These are phyloP conservation scores for Gavialis gangeticus DNA, from an alignment of 2,113 vertebrate genomes.

Conservation along the genomic window DNA sequence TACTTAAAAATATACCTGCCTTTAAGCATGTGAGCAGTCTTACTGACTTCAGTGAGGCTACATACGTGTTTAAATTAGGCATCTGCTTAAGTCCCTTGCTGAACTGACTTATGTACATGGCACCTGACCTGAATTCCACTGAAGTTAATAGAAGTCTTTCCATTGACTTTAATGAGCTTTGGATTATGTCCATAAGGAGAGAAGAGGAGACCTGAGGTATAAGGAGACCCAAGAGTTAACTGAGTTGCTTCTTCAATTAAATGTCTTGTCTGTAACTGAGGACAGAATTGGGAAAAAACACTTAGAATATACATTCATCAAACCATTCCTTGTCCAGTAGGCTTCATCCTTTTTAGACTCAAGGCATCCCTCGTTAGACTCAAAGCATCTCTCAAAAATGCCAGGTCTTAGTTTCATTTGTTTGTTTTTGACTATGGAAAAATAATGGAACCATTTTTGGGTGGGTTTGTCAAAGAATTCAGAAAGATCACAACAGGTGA, in stretches of 20 bases:
- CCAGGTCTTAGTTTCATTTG: too few relatives aligned
- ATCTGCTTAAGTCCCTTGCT: not conserved
- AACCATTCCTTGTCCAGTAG: not conserved
- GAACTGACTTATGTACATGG: not conserved
- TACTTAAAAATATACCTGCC: conserved; percentile 32
- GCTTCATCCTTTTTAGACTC: too few relatives aligned
- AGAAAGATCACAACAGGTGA: too few relatives aligned
- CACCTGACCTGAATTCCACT: not conserved
- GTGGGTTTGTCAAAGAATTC: too few relatives aligned
- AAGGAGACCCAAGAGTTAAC: not conserved
- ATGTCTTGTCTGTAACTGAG: conserved; percentile 2
- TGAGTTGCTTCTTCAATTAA: not conserved
- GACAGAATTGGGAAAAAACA: conserved; percentile 15
- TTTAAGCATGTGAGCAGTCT: conserved; percentile 7
- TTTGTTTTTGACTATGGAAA: too few relatives aligned
- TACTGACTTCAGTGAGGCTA: not conserved
- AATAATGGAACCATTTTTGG: too few relatives aligned
- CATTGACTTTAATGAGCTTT: not conserved
- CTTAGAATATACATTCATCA: not conserved
- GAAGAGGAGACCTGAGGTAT: conserved; percentile 2
- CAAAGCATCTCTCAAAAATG: too few relatives aligned
- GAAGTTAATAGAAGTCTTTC: conserved; percentile 1
- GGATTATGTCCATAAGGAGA: not conserved
- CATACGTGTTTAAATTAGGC: not conserved
- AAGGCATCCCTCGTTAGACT: too few relatives aligned